Conservation (phyloP, 1,140 invertebrate species). For the Microvelia longipes region DNA sequence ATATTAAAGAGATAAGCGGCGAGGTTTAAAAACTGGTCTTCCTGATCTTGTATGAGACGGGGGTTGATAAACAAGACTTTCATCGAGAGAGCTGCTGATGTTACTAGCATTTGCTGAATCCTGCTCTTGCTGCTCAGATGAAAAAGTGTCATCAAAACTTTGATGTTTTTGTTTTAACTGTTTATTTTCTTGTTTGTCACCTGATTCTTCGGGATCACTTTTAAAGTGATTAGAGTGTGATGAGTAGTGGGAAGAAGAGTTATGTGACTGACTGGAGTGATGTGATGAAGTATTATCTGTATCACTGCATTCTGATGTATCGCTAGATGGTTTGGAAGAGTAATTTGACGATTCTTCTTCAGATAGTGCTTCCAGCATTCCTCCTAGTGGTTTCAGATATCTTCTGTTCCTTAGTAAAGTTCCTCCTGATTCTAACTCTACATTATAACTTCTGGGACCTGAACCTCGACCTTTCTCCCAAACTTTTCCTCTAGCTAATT, state of each 20-base stretch:
- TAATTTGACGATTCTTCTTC: not conserved
- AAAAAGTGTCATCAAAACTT: no score
- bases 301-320: not conserved
- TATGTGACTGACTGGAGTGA: not conserved
- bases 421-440: not conserved
- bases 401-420: not conserved
- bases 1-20: not conserved
- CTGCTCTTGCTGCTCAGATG: no score
- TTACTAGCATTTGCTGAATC: not conserved
- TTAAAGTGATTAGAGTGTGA: no score
- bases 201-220: no score
- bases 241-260: no score
- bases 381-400: not conserved
- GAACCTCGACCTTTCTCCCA: no score
- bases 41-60: not conserved
- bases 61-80: not conserved
- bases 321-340: not conserved
- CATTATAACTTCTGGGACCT: not conserved
- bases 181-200: no score
- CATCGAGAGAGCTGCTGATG: not conserved
- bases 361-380: not conserved
- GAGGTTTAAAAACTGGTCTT: not conserved
- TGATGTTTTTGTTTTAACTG: no score
- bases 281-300: not conserved
- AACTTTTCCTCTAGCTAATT: no score